Conservation (phyloP, 1,140 invertebrate genomes). For the Planococcus citri region DNA sequence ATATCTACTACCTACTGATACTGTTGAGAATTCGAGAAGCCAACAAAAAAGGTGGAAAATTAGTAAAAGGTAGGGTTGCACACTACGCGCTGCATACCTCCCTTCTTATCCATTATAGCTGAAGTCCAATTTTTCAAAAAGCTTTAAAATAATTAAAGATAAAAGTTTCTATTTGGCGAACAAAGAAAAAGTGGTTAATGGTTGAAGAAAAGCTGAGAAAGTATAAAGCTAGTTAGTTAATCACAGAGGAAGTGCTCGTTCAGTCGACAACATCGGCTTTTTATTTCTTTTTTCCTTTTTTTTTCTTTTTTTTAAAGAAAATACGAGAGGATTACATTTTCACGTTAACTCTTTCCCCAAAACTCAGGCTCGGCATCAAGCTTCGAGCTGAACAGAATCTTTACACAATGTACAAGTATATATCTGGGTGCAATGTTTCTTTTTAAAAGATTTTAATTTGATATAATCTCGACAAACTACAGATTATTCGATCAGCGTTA, state of each 20-base stretch:
- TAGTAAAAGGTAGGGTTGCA: neutral
- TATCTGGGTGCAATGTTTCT: neutral
- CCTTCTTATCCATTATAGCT: neutral
- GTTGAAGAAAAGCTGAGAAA: slow-evolving; percentile 7
- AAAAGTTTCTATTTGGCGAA: neutral
- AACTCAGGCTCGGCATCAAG: neutral
- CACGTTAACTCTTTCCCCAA: neutral
- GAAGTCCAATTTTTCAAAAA: neutral
- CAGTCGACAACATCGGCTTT: slow-evolving; percentile 1
- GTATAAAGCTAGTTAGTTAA: slow-evolving; percentile 7
- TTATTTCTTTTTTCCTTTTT: neutral
- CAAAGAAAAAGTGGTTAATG: slow-evolving; percentile 7
- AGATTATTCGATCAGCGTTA: neutral
- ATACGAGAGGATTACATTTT: neutral
- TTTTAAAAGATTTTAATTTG: slow-evolving; percentile 3
- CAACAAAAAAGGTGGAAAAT: neutral
- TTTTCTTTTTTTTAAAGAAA: neutral
- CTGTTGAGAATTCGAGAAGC: no score
- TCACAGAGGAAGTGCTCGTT: slow-evolving; percentile 1
- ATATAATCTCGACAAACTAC: slow-evolving; percentile 3
- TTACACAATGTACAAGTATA: neutral
- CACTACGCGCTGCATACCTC: neutral
- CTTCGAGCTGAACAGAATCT: neutral
- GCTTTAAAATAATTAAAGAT: slow-evolving; percentile 4
- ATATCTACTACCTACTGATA: no score